phyloP scores from a whole-genome alignment of 2,113 vertebrate genomes.

The Lampris incognitus region DNA sequence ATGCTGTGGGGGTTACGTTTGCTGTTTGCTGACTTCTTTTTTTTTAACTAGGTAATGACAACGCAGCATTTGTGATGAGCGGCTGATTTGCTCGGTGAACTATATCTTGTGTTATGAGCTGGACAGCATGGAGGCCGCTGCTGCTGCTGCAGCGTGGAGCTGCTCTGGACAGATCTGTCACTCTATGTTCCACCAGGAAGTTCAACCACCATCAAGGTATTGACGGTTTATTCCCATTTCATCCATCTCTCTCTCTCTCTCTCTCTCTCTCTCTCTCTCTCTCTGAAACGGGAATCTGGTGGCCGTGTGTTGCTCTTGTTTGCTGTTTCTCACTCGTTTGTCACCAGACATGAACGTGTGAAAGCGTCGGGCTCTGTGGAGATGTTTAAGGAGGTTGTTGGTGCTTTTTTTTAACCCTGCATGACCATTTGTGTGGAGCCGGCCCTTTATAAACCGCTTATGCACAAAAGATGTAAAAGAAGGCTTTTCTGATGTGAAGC shows the following conservation, averaged over 20 bases:
- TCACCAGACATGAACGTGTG: conserved; percentile 26
- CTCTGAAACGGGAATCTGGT: conserved; percentile 10
- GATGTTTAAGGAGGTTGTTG: conserved; percentile 28
- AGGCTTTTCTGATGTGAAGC: conserved; percentile 51
- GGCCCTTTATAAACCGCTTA: conserved; percentile 22
- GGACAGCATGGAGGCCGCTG: conserved; percentile 41
- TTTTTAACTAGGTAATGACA: conserved; percentile 19
- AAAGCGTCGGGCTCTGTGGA: no score
- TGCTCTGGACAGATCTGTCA: conserved; percentile 10
- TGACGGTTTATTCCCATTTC: no score
- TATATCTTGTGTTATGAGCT: conserved; percentile 26
- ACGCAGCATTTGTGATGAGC: conserved; percentile 25
- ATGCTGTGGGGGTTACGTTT: conserved; percentile 48
- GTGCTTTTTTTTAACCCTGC: conserved; percentile 49
- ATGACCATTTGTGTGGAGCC: conserved; percentile 42
- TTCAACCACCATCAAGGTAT: no score
- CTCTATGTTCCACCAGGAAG: not conserved
- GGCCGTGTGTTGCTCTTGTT: conserved; percentile 21
- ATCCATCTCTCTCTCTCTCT: no score
- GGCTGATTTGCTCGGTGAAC: conserved; percentile 31
- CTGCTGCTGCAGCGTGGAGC: conserved; percentile 25
- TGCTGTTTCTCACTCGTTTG: conserved; percentile 26
- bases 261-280: no score
- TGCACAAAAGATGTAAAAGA: conserved; percentile 25
- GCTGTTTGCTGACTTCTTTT: conserved; percentile 27